Conservation (phyloP, 2,888 invertebrate species). For the Ennomos fuscantarius region DNA sequence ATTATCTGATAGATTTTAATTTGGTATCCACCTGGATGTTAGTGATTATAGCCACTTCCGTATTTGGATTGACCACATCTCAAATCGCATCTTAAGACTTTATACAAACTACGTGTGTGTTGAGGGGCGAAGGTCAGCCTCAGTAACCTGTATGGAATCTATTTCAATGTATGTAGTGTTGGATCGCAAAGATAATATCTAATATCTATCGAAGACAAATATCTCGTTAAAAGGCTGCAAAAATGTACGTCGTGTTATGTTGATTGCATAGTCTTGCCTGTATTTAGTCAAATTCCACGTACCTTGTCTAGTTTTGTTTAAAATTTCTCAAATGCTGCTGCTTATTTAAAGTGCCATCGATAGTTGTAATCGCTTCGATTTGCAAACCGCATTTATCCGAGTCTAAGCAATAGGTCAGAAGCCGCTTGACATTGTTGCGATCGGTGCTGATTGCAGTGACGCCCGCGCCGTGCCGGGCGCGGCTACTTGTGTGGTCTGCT, state of each 20-base stretch:
- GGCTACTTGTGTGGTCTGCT: conserved; percentile 44
- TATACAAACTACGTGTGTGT: no score
- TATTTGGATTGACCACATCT: no score
- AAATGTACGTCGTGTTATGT: conserved; percentile 13
- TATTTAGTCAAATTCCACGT: conserved; percentile 26
- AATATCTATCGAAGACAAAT: background rate
- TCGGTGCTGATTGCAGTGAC: conserved; percentile 32
- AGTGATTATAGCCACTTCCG: no score
- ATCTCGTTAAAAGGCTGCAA: conserved; percentile 15
- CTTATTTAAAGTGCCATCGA: conserved; percentile 19
- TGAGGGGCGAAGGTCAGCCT: no score
- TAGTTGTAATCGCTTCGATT: conserved; percentile 29
- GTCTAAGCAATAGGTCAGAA: conserved; percentile 45
- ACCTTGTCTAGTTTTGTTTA: conserved; percentile 8
- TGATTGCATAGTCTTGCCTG: conserved; percentile 17
- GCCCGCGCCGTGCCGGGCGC: background rate
- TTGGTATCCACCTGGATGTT: no score
- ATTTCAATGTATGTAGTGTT: background rate
- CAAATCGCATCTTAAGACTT: no score
- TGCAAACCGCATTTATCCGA: conserved; percentile 39
- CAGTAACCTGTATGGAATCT: no score
- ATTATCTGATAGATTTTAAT: no score
- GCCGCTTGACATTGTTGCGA: conserved; percentile 47
- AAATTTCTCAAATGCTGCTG: conserved; percentile 18
- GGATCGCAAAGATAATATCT: conserved; percentile 2